Base-by-base conservation (phyloP, 2,113 vertebrate genomes). In the Potamarius usumacintae region DNA sequence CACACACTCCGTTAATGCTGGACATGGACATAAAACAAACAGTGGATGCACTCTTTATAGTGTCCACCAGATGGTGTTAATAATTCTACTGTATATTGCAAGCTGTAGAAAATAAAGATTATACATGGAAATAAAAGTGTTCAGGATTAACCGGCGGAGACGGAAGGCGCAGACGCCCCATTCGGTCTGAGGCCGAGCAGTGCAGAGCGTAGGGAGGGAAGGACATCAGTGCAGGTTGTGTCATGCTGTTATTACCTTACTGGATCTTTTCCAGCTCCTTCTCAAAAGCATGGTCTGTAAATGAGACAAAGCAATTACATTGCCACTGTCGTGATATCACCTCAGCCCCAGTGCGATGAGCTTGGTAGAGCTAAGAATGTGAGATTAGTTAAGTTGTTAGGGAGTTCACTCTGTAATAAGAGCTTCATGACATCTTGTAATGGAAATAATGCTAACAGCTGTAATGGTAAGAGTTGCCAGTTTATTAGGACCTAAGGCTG, bases 211-310 rank as follows among this genome's bases (percentile, higher is more conserved):
- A 85, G 84, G n/a, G 83, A 91, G 91, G 88, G 89, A 5, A 91
- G 89, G 90, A 90, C 89, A 72, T 85, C 82, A 60, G 87, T 85
- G 80, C 57, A 86, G 55, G 67, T n/a, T 48, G 48, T 62, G n/a
- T 94, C 96, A 97, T 96, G 96, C 93, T 95, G 95, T 93, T 95
- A 96, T 99, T 99, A 99, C 98, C 98, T 99, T 99, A 98, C 97
- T 97, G 95, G 97, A 97, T 97, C 97, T 96, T 97, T 99, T 99
- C 97, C 97, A 99, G 97, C 96, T 98, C 97, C 97, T 98, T 97
- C 97, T 98, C 97, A 97, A 98, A 96, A 97, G 96, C 96, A 97
- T 97, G 93, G 96, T 98, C 98, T 99, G 98, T 94, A 97, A 98
- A 99, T 94, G 94, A 98, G 97, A 98, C 96, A 99, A 94, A 99